Percentiles rank a stretch among this genome's conserved stretches.
Evolutionary conservation across 2,797 vertebrate genomes (phyloP).

Genomic region (Falco cherrug): DNA sequence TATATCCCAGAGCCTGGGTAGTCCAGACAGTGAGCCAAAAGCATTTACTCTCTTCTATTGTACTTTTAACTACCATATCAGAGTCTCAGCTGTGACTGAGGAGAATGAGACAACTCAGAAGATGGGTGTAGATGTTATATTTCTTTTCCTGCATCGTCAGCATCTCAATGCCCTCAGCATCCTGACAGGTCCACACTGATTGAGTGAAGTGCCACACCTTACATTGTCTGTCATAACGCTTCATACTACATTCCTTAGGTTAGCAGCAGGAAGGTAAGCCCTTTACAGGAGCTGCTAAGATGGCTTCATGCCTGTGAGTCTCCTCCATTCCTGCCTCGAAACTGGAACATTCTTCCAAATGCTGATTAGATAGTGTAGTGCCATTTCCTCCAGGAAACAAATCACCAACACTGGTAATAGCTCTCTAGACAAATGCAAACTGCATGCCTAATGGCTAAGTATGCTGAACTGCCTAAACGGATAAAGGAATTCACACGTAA

Average conservation of each 20-base stretch:
- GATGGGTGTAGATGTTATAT: not conserved
- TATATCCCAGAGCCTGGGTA: not conserved
- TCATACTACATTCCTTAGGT: not conserved
- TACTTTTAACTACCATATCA: not conserved
- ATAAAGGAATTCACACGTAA: not conserved
- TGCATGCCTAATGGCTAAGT: not conserved
- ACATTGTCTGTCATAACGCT: not conserved
- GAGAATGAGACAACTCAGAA: not conserved
- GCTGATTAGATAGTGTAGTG: not conserved
- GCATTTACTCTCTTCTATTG: not conserved
- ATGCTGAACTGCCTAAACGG: not conserved
- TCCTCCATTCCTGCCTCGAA: not conserved
- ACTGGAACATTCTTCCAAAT: not conserved
- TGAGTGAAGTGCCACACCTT: rapidly evolving
- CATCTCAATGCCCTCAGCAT: not conserved
- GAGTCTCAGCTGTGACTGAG: not conserved
- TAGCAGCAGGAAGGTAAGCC: not conserved
- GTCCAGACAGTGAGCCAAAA: not conserved
- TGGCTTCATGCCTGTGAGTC: not conserved
- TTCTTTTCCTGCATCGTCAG: not conserved
- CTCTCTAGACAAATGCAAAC: not conserved
- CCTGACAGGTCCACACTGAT: not conserved
- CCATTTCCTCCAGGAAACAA: not conserved
- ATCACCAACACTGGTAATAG: not conserved
- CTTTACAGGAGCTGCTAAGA: not conserved